These are phyloP conservation scores for Neocrepidodera transversa DNA, from an alignment of 2,888 invertebrate species.

Conservation along the genomic window DNA sequence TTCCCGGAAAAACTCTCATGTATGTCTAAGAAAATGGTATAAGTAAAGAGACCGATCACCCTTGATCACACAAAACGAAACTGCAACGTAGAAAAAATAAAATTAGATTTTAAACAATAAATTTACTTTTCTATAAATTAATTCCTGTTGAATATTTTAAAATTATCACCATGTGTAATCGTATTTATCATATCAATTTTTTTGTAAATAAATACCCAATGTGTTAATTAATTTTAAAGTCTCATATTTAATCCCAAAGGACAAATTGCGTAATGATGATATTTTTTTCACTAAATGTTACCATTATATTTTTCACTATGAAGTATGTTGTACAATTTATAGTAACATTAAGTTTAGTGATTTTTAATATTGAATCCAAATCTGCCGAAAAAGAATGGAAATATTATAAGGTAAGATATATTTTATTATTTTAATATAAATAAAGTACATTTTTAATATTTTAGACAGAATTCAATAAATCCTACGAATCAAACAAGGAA, in stretches of 20 bases:
- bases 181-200: too few relatives aligned
- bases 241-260: too few relatives aligned
- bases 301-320: not conserved
- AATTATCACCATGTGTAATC: too few relatives aligned
- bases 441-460: not conserved
- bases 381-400: constrained; percentile 6
- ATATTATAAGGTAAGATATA: constrained; percentile 10
- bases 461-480: constrained; percentile 27
- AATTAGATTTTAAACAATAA: too few relatives aligned
- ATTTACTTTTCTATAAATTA: too few relatives aligned
- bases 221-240: too few relatives aligned
- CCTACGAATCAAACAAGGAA: constrained; percentile 21
- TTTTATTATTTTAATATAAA: not conserved
- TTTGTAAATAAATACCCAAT: too few relatives aligned
- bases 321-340: not conserved
- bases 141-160: too few relatives aligned
- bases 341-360: not conserved
- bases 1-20: constrained; percentile 23
- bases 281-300: too few relatives aligned
- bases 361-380: not conserved
- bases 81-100: constrained; percentile 12
- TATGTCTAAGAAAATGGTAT: constrained; percentile 29
- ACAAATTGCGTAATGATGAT: too few relatives aligned
- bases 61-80: constrained; percentile 31
- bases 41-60: constrained; percentile 29